Evolutionary conservation across 2,888 invertebrate species (phyloP), one percentile per base, ranked within the genome.

Genomic region (Smittia aterrima): DNA sequence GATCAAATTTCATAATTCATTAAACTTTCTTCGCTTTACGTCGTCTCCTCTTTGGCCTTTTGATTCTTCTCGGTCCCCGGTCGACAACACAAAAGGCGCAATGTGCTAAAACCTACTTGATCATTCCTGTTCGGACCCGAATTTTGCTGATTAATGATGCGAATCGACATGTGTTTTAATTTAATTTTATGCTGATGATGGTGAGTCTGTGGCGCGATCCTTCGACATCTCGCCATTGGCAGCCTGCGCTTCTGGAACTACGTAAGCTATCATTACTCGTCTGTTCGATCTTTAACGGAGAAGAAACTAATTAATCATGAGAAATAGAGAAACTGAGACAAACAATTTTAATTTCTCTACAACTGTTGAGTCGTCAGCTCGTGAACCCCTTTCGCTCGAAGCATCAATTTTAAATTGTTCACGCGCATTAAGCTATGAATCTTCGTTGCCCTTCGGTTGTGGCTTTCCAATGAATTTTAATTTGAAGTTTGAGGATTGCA

Each of bases 171-270:
- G 66, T 66, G 66, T 66, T 66, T 66, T 20, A 18, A 20, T 66
- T 53, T 7, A n/a, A 53, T 53, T 53, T 53, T 16, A 13, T 66
- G 66, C 32, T 66, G 66, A 66, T 66, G 66, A 66, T 66, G 7
- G 20, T 20, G 9, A 16, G 20, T 58, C 20, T 22, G 3, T 64
- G 25, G 16, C 25, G 64, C 27, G 27, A 25, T 64, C 20, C n/a
- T n/a, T n/a, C n/a, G n/a, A n/a, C n/a, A n/a, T n/a, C n/a, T 38
- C 47, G 16, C 20, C 66, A 16, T 66, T 9, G 38, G 38, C 68
- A 68, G 68, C 20, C 47, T 68, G 68, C 68, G n/a, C 47, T 68
- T 68, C 68, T 68, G 68, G 47, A 38, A 18, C 66, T 66, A 66
- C 22, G 38, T 20, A 40, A 1, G 16, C 47, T 41, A 68, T 68